phyloP scores from a whole-genome alignment of 2,888 invertebrate species.

The Anthrax anthrax region DNA sequence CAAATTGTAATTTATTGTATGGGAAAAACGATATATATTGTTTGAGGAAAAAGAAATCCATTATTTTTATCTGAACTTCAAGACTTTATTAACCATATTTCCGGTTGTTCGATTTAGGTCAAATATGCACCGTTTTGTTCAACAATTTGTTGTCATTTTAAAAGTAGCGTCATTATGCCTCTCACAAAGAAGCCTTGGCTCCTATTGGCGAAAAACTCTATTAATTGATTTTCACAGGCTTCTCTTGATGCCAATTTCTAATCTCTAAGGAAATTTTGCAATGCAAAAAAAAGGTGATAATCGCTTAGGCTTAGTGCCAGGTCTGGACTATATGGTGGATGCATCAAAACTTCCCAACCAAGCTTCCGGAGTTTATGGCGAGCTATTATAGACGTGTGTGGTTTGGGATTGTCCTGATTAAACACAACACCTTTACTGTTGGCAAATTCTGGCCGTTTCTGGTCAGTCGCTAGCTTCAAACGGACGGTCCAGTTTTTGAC shows the following conservation, averaged over 20 bases:
- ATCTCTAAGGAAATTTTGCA: conserved; percentile 13
- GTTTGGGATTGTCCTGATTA: conserved; percentile 10
- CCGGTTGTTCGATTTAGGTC: too few species aligned
- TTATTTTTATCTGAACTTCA: too few species aligned
- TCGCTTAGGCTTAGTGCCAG: conserved; percentile 14
- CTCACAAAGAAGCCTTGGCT: conserved; percentile 12
- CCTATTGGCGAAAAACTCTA: conserved; percentile 16
- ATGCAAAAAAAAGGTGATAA: conserved; percentile 14
- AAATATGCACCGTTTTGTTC: conserved; percentile 6
- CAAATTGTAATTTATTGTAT: too few species aligned
- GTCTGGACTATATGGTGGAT: too few species aligned
- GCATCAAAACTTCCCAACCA: conserved; percentile 16
- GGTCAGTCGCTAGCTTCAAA: conserved; percentile 1
- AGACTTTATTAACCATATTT: too few species aligned
- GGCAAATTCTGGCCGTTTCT: too few species aligned
- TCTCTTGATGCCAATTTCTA: conserved; percentile 12
- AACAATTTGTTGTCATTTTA: conserved; percentile 2
- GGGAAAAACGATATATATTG: too few species aligned
- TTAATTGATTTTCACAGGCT: conserved; percentile 14
- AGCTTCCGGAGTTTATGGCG: conserved; percentile 16
- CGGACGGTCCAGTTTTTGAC: conserved; percentile 9
- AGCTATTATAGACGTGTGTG: too few species aligned
- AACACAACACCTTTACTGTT: conserved; percentile 12
- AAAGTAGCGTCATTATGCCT: conserved; percentile 9
- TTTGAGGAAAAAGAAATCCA: too few species aligned